A percentile compares a stretch with the other conserved stretches of the same genome.
phyloP scores from a whole-genome alignment of 1,140 invertebrate species.

The Samia ricini region DNA sequence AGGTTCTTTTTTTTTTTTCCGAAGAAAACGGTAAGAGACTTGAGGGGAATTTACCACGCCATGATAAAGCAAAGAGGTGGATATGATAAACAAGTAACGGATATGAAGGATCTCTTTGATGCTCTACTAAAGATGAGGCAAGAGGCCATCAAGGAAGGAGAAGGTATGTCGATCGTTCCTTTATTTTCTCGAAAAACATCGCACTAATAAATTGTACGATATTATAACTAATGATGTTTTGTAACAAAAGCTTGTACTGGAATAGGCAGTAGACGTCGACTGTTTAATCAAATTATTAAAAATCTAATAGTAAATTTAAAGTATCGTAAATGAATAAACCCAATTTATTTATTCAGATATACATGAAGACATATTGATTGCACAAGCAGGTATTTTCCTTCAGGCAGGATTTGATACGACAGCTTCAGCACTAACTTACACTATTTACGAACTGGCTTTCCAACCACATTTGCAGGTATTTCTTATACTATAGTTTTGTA shows the following conservation, averaged over 20 bases:
- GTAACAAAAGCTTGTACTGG: no score
- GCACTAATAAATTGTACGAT: no score
- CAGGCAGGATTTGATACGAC: constrained; percentile 43
- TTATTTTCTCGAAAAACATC: no score
- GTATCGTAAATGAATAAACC: no score
- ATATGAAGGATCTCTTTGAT: constrained; percentile 6
- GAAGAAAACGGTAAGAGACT: constrained; percentile 19
- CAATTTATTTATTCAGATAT: constrained; percentile 40
- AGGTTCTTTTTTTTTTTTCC: constrained; percentile 33
- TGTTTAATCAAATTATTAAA: no score
- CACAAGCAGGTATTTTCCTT: constrained; percentile 44
- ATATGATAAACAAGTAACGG: neutral
- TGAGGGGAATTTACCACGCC: constrained; percentile 27
- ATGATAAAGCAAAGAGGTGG: constrained; percentile 32
- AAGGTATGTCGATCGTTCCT: constrained; percentile 10
- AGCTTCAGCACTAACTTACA: constrained; percentile 19
- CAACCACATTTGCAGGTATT: constrained; percentile 37
- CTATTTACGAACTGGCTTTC: constrained; percentile 34
- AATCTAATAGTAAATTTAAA: no score
- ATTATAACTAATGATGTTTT: no score
- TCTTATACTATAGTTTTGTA: neutral
- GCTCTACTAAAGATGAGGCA: constrained; percentile 10
- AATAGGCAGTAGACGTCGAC: no score
- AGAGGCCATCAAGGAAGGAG: neutral
- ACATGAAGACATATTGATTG: constrained; percentile 33